Percentiles rank a stretch among this genome's conserved stretches.
Evolutionary conservation across 1,140 invertebrate genomes (phyloP).

Genomic region (Ceratosolen fusciceps): DNA sequence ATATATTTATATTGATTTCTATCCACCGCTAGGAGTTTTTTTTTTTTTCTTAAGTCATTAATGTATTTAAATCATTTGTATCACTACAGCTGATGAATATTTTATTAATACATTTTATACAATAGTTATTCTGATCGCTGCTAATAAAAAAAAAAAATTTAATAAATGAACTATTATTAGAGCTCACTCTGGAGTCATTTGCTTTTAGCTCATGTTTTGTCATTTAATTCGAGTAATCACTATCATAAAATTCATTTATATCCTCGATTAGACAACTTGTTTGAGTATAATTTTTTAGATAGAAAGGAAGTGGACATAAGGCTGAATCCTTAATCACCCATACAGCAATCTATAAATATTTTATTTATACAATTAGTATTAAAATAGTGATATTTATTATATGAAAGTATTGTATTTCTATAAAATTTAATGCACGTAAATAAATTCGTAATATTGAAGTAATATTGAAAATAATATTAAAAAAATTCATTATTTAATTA

Average conservation of each 20-base stretch:
- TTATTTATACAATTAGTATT: not conserved
- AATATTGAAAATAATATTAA: no score
- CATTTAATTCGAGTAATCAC: not conserved
- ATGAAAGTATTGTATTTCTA: not conserved
- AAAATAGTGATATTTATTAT: not conserved
- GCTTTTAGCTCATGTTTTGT: not conserved
- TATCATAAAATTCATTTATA: not conserved
- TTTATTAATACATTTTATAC: no score
- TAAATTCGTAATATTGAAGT: no score
- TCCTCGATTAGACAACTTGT: not conserved
- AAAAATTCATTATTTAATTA: no score
- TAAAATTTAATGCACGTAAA: no score
- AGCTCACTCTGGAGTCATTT: no score
- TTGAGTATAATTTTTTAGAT: conserved; percentile 37
- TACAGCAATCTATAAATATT: conserved; percentile 23
- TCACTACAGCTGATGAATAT: no score
- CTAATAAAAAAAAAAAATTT: no score
- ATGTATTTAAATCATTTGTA: not conserved
- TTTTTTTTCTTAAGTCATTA: not conserved
- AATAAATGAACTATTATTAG: no score
- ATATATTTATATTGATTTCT: not conserved
- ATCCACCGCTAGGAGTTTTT: not conserved
- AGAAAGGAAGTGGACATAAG: conserved; percentile 10
- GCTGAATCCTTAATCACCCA: conserved; percentile 8
- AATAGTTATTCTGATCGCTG: no score